Conservation (phyloP, 2,113 vertebrate genomes). For the Kobus ellipsiprymnus region DNA sequence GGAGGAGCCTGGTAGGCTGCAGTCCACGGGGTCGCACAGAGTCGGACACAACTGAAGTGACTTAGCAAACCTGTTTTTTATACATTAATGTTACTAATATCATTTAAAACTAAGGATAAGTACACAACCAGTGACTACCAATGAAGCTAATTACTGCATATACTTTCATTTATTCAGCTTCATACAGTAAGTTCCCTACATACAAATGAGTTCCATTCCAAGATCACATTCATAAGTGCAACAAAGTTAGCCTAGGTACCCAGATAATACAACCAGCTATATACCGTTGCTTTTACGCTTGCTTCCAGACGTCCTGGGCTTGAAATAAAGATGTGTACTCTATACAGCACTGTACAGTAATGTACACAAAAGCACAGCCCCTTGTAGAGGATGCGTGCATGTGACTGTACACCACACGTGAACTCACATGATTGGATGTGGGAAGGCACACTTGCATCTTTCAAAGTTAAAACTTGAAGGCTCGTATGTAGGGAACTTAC, state of each 20-base stretch:
- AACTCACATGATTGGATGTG: not conserved
- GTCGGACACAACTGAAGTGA: too few relatives aligned
- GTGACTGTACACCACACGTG: not conserved
- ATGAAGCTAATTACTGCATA: not conserved
- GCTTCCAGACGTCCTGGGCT: not conserved
- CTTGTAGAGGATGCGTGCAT: not conserved
- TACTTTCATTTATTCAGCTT: not conserved
- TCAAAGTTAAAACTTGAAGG: not conserved
- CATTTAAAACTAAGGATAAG: not conserved
- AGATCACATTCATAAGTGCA: not conserved
- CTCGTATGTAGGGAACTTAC: not conserved
- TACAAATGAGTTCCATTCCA: not conserved
- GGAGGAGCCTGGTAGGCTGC: too few relatives aligned
- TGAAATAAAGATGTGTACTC: not conserved
- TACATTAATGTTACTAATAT: not conserved
- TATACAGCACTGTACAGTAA: not conserved
- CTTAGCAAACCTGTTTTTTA: not conserved
- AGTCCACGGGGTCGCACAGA: too few relatives aligned
- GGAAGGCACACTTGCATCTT: not conserved
- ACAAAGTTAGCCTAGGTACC: not conserved
- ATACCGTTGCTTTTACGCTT: not conserved
- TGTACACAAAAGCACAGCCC: not conserved
- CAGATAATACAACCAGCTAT: not conserved
- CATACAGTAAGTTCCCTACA: not conserved
- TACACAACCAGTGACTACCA: not conserved